These are phyloP conservation scores for Erythrolamprus reginae DNA, from an alignment of 2,113 vertebrate species.

Conservation along the genomic window DNA sequence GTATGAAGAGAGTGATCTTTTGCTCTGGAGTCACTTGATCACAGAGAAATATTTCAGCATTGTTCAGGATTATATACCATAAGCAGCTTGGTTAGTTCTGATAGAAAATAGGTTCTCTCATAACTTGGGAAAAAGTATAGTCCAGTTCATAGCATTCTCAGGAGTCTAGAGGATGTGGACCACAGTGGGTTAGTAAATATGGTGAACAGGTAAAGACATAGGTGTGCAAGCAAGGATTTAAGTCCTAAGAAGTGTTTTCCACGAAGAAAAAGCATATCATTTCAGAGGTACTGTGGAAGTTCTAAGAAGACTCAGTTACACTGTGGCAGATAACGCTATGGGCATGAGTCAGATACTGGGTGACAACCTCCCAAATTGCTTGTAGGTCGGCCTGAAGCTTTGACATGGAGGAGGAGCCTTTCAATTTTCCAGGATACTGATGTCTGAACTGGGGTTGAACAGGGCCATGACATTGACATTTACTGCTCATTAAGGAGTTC, in stretches of 20 bases:
- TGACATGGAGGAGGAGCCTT: background rate
- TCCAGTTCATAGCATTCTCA: background rate
- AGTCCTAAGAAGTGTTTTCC: background rate
- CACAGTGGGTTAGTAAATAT: background rate
- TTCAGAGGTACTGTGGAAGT: background rate
- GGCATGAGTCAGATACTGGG: background rate
- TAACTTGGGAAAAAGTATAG: background rate
- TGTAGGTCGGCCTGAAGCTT: background rate
- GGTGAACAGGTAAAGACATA: background rate
- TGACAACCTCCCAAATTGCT: background rate
- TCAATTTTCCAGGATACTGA: background rate
- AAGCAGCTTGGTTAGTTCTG: background rate
- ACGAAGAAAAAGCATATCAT: background rate
- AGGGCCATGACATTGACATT: no score
- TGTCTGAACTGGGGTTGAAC: no score
- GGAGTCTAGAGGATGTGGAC: background rate
- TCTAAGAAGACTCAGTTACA: background rate
- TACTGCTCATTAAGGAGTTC: background rate
- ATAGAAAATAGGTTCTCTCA: background rate
- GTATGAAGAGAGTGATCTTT: background rate
- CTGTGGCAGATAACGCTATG: background rate
- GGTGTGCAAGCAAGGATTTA: background rate
- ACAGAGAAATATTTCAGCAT: background rate
- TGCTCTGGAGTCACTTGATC: background rate
- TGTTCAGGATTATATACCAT: background rate